Evolutionary conservation across 2,113 vertebrate species (phyloP).

Genomic region (Takifugu flavidus): DNA sequence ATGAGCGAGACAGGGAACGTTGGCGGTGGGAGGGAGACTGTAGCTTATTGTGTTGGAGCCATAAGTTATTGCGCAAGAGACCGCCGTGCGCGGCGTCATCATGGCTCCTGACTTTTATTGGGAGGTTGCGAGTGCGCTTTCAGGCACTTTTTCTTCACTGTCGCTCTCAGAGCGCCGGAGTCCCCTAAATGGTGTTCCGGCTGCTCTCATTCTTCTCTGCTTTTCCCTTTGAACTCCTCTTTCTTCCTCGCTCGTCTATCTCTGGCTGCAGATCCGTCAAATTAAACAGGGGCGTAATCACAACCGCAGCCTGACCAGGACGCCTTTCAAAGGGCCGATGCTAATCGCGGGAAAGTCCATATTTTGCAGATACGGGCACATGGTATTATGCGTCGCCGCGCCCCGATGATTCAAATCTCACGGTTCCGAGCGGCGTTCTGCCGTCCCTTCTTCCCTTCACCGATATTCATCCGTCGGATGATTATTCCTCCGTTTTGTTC

Average conservation of each 20-base stretch:
- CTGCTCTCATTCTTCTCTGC: too few relatives aligned
- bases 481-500: not conserved
- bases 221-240: not conserved
- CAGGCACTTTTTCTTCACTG: constrained; percentile 39
- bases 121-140: constrained; percentile 36
- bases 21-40: constrained; percentile 10
- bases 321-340: constrained; percentile 45
- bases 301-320: constrained; percentile 18
- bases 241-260: not conserved
- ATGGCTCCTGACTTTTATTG: constrained; percentile 61
- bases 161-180: not conserved
- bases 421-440: constrained; percentile 9
- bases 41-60: constrained; percentile 53
- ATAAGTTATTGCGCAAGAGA: constrained; percentile 55
- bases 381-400: constrained; percentile 28
- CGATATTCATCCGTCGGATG: constrained; percentile 4
- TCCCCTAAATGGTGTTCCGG: too few relatives aligned
- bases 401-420: constrained; percentile 43
- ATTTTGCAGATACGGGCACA: constrained; percentile 29
- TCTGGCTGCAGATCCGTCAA: constrained; percentile 11
- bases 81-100: constrained; percentile 21
- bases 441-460: not conserved
- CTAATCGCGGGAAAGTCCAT: constrained; percentile 40
- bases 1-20: constrained; percentile 35
- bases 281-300: constrained; percentile 17